Percentiles rank a stretch among this genome's conserved stretches.
Evolutionary conservation across 2,797 vertebrate species (phyloP).

Genomic region (Natrix natrix): DNA sequence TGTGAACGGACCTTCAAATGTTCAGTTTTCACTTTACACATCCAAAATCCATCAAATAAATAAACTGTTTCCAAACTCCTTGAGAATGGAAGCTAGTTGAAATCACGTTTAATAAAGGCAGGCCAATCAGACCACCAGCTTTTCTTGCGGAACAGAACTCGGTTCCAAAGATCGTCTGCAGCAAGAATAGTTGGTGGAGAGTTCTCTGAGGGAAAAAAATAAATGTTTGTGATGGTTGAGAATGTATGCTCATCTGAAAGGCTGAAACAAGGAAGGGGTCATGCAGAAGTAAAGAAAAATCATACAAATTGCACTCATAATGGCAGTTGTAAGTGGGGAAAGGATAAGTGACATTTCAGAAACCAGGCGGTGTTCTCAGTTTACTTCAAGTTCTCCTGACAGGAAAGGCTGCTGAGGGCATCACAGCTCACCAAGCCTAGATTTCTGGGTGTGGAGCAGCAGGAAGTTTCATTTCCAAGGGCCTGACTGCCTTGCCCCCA

Average conservation of each 20-base stretch:
- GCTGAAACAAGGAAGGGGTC: not conserved
- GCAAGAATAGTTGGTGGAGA: not conserved
- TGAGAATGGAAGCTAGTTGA: not conserved
- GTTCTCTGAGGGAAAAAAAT: not conserved
- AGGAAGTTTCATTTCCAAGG: not conserved
- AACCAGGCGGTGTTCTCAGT: not conserved
- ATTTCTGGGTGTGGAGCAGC: not conserved
- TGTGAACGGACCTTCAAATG: not conserved
- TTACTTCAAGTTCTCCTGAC: not conserved
- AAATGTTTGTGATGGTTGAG: not conserved
- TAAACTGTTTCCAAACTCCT: not conserved
- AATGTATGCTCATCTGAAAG: not conserved
- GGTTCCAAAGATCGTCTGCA: not conserved
- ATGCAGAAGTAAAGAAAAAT: not conserved
- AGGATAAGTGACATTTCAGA: not conserved
- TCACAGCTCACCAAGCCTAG: not conserved
- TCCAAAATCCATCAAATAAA: not conserved
- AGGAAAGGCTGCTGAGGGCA: slow-evolving; percentile 2
- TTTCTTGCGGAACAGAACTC: not conserved
- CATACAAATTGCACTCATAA: not conserved
- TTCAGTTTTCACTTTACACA: not conserved
- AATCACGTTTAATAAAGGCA: not conserved
- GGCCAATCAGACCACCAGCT: not conserved
- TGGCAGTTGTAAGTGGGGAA: not conserved
- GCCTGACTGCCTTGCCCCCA: not conserved